phyloP scores from a whole-genome alignment of 1,140 invertebrate species.

The Drosophila willistoni region DNA sequence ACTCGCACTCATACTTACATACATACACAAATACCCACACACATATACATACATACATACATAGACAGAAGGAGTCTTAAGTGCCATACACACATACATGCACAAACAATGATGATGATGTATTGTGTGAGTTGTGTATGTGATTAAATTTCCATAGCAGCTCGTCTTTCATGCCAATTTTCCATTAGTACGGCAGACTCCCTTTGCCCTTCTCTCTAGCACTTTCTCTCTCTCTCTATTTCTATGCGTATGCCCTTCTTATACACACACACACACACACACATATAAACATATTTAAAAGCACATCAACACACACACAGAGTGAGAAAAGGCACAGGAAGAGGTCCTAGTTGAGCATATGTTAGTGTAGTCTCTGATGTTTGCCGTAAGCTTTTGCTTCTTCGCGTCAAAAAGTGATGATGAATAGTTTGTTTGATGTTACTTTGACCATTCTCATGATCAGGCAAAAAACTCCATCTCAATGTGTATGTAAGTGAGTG shows the following conservation, averaged over 20 bases:
- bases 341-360: constrained; percentile 35
- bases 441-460: constrained; percentile 79
- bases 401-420: constrained; percentile 75
- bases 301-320: constrained; percentile 53
- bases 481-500: not conserved
- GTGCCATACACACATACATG: constrained; percentile 39
- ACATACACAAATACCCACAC: constrained; percentile 15
- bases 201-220: not conserved
- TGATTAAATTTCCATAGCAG: constrained; percentile 81
- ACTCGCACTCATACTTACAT: constrained; percentile 33
- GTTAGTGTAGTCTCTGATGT: constrained; percentile 57
- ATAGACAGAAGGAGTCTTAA: constrained; percentile 66
- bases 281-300: constrained; percentile 60
- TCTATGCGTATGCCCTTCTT: constrained; percentile 31
- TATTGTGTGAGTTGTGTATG: constrained; percentile 80
- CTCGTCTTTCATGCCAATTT: constrained; percentile 81
- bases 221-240: constrained; percentile 39
- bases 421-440: constrained; percentile 82
- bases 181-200: constrained; percentile 61
- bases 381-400: constrained; percentile 51
- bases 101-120: constrained; percentile 69
- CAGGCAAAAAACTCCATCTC: constrained; percentile 59
- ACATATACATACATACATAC: constrained; percentile 46
- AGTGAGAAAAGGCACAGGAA: not conserved
- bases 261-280: constrained; percentile 2